Evolutionary conservation across 2,888 invertebrate species (phyloP), one percentile per base, ranked within the genome.

Genomic region (Argyra leucocephala): DNA sequence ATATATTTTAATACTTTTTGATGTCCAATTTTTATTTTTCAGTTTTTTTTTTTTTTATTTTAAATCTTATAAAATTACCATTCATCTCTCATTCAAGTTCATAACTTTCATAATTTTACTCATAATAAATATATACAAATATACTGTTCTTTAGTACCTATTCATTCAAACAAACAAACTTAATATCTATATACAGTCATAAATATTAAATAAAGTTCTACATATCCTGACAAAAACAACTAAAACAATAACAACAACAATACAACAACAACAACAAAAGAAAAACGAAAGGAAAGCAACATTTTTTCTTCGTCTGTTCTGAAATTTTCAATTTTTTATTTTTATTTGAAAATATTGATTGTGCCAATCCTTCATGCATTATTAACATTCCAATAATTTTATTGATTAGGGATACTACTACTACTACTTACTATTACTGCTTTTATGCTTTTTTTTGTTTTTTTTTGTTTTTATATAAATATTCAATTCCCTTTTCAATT

Each of bases 301-400:
- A 31, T 12, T 48, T 48, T 48, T 48, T 48, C 48, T 15, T 37
- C 37, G 7, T 15, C 18, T 48, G 12, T 48, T 18, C 18, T 48
- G 15, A 5, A 9, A 12, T 15, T 37, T 9, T 15, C 9, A 10
- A 9, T 5, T 37, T 37, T 15, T 15, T 12, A 12, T 37, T 15
- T 26, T 37, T 37, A 37, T 37, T 37, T 15, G 3, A 37, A 37
- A 12, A 18, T 48, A 48, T 48, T 48, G 48, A 48, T 48, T 48
- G 48, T 48, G 48, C 48, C 48, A 48, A 48, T 48, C 48, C 48
- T 48, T 48, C 48, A 48, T 48, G 48, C 48, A 48, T 48, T 48
- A 48, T 48, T 48, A 48, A 48, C 48, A 48, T 48, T 48, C 48
- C 15, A 48, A 48, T 48, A 48, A 48, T 48, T 48, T 48, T 48